Evolutionary conservation across 2,113 vertebrate species (phyloP).

Genomic region (Fulica atra): DNA sequence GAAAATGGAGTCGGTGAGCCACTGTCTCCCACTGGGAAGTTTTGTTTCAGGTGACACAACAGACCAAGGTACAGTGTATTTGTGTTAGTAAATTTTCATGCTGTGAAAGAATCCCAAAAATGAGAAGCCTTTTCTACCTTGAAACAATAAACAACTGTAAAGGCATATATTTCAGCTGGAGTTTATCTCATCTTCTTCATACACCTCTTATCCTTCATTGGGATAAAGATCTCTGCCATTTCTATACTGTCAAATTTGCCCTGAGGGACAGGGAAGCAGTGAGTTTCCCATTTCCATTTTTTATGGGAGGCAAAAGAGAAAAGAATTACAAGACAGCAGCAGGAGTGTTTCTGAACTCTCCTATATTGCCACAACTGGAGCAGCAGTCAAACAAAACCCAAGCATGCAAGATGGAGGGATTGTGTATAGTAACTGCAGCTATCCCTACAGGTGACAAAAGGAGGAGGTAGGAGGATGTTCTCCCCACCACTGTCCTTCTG

Average conservation of each 20-base stretch:
- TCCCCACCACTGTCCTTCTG: neutral
- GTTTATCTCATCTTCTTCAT: neutral
- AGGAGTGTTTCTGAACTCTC: neutral
- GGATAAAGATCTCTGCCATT: neutral
- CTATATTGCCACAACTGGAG: neutral
- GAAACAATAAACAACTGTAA: neutral
- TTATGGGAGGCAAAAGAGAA: neutral
- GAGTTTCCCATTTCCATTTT: neutral
- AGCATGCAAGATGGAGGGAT: neutral
- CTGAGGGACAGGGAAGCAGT: neutral
- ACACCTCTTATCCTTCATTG: neutral
- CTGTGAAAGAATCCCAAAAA: neutral
- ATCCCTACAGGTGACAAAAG: neutral
- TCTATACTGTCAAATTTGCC: neutral
- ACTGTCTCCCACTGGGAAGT: neutral
- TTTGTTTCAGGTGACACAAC: neutral
- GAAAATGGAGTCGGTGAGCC: neutral
- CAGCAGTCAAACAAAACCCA: neutral
- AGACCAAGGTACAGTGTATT: neutral
- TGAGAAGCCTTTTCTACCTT: neutral
- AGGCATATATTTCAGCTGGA: neutral
- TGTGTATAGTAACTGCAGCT: neutral
- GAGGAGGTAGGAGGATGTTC: neutral
- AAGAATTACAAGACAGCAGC: neutral
- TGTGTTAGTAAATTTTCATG: neutral